phyloP scores from a whole-genome alignment of 37 sponge, comb jelly and placozoan species.

The Mnemiopsis leidyi region DNA sequence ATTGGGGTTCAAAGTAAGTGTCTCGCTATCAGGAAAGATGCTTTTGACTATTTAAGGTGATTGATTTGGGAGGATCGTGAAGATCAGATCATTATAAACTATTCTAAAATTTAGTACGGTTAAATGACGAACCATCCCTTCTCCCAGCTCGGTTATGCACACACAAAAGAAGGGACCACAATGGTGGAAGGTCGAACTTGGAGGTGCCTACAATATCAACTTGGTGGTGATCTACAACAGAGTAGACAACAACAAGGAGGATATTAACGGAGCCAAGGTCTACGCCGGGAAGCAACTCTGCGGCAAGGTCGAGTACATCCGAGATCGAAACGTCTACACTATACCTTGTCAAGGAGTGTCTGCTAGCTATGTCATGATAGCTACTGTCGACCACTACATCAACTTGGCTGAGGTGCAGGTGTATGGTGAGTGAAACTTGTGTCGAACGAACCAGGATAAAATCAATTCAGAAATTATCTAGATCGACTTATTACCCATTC shows the following conservation, averaged over 20 bases:
- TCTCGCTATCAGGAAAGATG: too few species aligned
- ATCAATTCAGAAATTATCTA: too few species aligned
- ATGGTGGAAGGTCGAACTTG: conserved; percentile 13
- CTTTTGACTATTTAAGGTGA: too few species aligned
- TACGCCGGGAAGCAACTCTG: neutral
- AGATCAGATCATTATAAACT: too few species aligned
- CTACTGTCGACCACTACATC: neutral
- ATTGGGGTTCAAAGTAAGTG: neutral
- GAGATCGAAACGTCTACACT: neutral
- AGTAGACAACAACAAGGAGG: neutral
- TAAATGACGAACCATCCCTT: too few species aligned
- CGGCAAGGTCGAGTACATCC: neutral
- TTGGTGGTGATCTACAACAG: neutral
- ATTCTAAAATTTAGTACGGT: too few species aligned
- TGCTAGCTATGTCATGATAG: neutral
- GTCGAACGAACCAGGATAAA: too few species aligned
- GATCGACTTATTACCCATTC: too few species aligned
- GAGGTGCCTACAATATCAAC: neutral
- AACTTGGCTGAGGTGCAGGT: conserved; percentile 25
- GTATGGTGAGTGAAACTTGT: neutral
- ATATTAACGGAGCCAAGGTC: neutral
- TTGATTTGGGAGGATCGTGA: too few species aligned
- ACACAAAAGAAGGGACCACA: neutral
- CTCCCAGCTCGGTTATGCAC: neutral
- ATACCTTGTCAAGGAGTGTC: neutral